Base-by-base conservation (phyloP, 2,113 vertebrate genomes). In the Elachura formosa region DNA sequence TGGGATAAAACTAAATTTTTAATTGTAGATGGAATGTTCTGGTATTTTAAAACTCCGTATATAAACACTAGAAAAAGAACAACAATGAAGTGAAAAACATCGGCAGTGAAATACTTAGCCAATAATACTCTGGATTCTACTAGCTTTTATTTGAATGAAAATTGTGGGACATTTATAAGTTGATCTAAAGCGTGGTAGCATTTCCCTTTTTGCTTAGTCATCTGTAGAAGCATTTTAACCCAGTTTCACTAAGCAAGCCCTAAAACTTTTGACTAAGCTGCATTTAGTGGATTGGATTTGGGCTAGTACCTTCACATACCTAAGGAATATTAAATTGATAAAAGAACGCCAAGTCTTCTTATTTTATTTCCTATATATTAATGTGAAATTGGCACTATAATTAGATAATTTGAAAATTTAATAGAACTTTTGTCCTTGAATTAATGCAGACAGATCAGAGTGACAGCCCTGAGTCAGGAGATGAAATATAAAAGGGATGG, bases 361-460 rank as follows among this genome's bases (percentile, higher is more conserved):
- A 71, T 89, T 96, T 97, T 95, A 94, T 95, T 95, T 97, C 71
- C 23, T 69, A 48, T 95, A 90, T 90, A 81, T 96, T 94, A 93
- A 74, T 87, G 46, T 90, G 87, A 94, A 94, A 97, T 91, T 6
- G 0, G 52, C 34, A 45, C 12, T 58, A 55, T 96, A 97, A 96
- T 94, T 96, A 97, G 93, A 91, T 96, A 88, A 96, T 96, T 92
- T 94, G 62, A 97, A 97, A 96, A 97, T 95, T 75, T 96, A 96
- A 97, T 97, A 93, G 84, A 96, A 96, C 28, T 96, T 97, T 95
- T 1, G 19, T 89, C 78, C 89, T 73, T 82, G 90, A 96, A 95
- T 97, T 96, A 91, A 88, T 79, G 84, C 64, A 94, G 93, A 94
- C 85, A 86, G 56, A 96, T 96, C 77, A 68, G 23, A 38, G 55